phyloP scores from a whole-genome alignment of 2,113 vertebrate species.

The Phaetusa simplex region DNA sequence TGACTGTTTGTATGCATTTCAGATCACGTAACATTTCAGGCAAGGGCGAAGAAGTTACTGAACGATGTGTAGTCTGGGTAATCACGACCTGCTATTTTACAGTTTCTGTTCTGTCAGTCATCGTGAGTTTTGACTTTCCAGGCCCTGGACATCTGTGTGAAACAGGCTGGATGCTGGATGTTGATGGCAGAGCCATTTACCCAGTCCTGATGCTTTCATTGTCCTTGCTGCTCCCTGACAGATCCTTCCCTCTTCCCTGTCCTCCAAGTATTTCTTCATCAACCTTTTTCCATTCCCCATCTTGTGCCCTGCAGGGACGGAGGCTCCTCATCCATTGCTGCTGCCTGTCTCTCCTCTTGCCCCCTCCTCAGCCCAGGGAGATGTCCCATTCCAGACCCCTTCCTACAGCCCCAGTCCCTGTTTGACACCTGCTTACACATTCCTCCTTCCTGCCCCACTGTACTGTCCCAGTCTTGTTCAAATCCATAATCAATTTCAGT shows the following conservation, averaged over 20 bases:
- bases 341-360: not conserved
- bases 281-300: not conserved
- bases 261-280: not conserved
- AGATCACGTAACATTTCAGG: not conserved
- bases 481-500: not conserved
- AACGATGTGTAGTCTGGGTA: not conserved
- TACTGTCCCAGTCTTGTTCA: not conserved
- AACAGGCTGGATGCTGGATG: not conserved
- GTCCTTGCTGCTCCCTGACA: fast-evolving
- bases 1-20: not conserved
- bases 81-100: too few relatives aligned
- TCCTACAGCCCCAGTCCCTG: not conserved
- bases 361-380: not conserved
- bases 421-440: not conserved
- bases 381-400: not conserved
- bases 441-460: not conserved
- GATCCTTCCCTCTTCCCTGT: not conserved
- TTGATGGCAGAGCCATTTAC: not conserved
- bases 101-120: not conserved
- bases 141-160: not conserved
- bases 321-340: not conserved
- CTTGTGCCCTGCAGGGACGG: not conserved
- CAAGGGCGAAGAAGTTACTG: not conserved
- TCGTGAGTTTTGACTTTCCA: not conserved
- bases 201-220: not conserved